Percentiles rank a stretch among this genome's conserved stretches.
Evolutionary conservation across 2,113 vertebrate genomes (phyloP).

Genomic region (Miniopterus natalensis): DNA sequence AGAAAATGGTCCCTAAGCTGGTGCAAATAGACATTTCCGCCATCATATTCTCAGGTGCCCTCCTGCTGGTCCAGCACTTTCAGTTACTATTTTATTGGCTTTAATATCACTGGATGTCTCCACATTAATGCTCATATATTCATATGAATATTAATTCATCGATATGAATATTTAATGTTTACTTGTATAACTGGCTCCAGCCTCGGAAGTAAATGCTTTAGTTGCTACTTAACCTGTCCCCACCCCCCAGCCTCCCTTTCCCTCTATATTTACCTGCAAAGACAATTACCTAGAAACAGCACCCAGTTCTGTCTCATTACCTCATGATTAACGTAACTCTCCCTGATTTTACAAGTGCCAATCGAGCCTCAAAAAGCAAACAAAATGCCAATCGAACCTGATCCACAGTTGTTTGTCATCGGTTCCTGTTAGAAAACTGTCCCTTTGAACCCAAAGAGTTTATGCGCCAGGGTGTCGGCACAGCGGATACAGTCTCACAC

Average conservation of each 20-base stretch:
- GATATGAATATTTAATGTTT: not conserved
- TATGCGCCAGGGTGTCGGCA: too few relatives aligned
- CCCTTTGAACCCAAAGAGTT: not conserved
- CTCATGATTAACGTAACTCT: conserved; percentile 57
- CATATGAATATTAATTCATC: not conserved
- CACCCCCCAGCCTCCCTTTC: not conserved
- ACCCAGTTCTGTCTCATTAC: conserved; percentile 11
- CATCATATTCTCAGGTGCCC: not conserved
- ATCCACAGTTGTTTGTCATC: not conserved
- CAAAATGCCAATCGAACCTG: conserved; percentile 45
- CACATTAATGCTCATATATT: not conserved
- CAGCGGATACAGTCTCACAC: accelerated
- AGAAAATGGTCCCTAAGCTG: not conserved
- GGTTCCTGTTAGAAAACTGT: not conserved
- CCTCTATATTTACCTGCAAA: not conserved
- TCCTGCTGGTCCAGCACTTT: not conserved
- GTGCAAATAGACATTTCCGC: not conserved
- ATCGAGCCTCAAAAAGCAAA: conserved; percentile 68
- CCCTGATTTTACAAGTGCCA: conserved; percentile 65
- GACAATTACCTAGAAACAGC: not conserved
- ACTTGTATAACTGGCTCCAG: not conserved
- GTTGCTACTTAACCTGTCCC: not conserved
- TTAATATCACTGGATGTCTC: not conserved
- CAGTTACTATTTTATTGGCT: not conserved
- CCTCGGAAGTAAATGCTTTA: not conserved